A percentile compares a stretch with the other conserved stretches of the same genome.
Evolutionary conservation across 23 tunicate genomes (phyloP).

Genomic region (Corella eumyota): DNA sequence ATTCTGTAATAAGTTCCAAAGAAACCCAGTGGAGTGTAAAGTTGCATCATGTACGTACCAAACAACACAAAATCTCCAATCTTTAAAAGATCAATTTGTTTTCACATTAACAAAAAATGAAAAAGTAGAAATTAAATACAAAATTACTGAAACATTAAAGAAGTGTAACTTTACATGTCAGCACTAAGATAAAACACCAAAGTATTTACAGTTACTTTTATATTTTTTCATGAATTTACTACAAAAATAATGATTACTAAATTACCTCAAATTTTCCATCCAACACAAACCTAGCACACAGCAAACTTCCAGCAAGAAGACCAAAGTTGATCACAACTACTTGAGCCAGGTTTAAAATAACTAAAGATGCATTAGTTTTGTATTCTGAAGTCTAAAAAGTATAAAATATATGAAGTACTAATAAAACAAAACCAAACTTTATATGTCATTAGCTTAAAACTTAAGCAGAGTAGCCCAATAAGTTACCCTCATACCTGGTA

Average conservation of each 20-base stretch:
- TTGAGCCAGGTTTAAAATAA: slow-evolving; percentile 61
- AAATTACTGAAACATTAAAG: too few relatives aligned
- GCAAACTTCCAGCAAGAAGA: slow-evolving; percentile 77
- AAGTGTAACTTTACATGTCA: too few relatives aligned
- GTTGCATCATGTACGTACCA: slow-evolving; percentile 92
- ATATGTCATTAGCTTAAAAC: too few relatives aligned
- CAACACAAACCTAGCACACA: slow-evolving; percentile 75
- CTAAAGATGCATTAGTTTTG: slow-evolving; percentile 61
- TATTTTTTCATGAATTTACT: too few relatives aligned
- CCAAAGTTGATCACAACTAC: slow-evolving; percentile 61
- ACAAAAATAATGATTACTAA: too few relatives aligned
- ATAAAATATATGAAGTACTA: too few relatives aligned
- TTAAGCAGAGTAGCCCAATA: too few relatives aligned
- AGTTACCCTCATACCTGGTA: too few relatives aligned
- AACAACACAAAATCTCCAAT: slow-evolving; percentile 86
- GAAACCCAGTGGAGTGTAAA: slow-evolving; percentile 86
- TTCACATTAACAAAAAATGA: neutral
- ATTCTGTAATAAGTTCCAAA: slow-evolving; percentile 95
- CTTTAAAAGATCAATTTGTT: slow-evolving; percentile 4
- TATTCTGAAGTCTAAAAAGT: slow-evolving; percentile 56
- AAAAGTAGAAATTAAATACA: neutral
- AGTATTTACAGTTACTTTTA: too few relatives aligned
- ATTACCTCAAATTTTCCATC: slow-evolving; percentile 63
- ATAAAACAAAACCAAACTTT: too few relatives aligned
- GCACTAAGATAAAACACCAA: too few relatives aligned